phyloP scores from a whole-genome alignment of 1,140 invertebrate genomes.

The Latrodectus geometricus region DNA sequence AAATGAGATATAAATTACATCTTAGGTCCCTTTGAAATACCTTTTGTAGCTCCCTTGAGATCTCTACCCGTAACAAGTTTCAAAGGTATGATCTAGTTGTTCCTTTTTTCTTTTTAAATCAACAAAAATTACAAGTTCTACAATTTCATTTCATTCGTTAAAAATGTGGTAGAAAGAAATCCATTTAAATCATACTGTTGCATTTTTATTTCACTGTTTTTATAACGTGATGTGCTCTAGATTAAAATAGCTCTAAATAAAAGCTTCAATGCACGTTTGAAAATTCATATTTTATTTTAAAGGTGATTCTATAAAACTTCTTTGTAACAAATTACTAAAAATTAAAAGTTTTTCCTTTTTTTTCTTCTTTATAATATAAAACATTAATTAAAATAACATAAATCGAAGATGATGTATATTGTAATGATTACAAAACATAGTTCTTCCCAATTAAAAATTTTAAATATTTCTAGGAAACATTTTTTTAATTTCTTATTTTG shows the following conservation, averaged over 20 bases:
- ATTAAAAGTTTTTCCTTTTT: too few relatives aligned
- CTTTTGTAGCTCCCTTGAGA: conserved; percentile 33
- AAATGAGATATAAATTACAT: conserved; percentile 52
- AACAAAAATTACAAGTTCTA: neutral
- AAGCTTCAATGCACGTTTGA: neutral
- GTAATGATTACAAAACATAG: too few relatives aligned
- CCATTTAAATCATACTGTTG: neutral
- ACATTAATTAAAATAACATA: too few relatives aligned
- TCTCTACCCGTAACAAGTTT: conserved; percentile 20
- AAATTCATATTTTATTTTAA: neutral
- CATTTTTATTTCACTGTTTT: too few relatives aligned
- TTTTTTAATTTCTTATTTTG: too few relatives aligned
- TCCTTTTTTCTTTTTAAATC: conserved; percentile 23
- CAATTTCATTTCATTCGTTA: neutral
- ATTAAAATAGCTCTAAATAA: neutral
- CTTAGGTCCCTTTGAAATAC: conserved; percentile 36
- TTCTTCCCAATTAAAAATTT: too few relatives aligned
- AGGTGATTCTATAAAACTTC: too few relatives aligned
- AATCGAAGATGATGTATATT: too few relatives aligned
- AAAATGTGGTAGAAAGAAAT: neutral
- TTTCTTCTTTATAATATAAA: too few relatives aligned
- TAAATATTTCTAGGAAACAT: too few relatives aligned
- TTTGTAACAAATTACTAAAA: too few relatives aligned
- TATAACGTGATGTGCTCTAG: neutral
- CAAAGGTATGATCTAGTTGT: conserved; percentile 14